These are phyloP conservation scores for Stenodema calcarata DNA, from an alignment of 2,888 invertebrate species.

Conservation along the genomic window DNA sequence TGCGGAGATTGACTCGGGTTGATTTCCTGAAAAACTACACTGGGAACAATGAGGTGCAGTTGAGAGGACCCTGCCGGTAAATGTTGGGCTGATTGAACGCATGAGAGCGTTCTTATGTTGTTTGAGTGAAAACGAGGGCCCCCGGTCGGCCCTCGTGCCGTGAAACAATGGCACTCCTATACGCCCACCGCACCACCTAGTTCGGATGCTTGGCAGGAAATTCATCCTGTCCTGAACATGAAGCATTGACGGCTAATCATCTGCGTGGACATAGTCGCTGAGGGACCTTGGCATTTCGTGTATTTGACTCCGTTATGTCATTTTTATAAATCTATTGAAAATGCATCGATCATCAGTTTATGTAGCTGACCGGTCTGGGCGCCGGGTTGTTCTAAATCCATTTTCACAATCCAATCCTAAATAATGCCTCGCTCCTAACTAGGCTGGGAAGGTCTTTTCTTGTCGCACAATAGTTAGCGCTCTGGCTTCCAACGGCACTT, in stretches of 20 bases:
- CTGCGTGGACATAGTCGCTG: too few species aligned
- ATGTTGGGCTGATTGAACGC: constrained; percentile 21
- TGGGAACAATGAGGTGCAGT: neutral
- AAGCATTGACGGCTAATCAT: neutral
- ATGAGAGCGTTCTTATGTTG: constrained; percentile 32
- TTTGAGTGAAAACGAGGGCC: neutral
- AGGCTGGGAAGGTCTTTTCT: too few species aligned
- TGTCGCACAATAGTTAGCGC: too few species aligned
- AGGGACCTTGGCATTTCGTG: too few species aligned
- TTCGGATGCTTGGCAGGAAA: constrained; percentile 23
- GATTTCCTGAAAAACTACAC: neutral
- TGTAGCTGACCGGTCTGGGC: too few species aligned
- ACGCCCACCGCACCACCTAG: constrained; percentile 31
- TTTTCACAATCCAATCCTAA: too few species aligned
- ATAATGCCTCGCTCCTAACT: too few species aligned
- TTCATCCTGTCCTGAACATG: constrained; percentile 34
- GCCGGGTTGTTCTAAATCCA: too few species aligned
- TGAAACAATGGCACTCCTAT: constrained; percentile 47
- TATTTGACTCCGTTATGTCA: too few species aligned
- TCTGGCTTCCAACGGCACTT: too few species aligned
- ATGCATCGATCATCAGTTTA: too few species aligned
- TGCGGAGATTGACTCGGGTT: neutral
- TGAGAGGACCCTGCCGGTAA: neutral
- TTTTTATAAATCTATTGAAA: too few species aligned
- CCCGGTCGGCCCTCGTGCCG: neutral